Evolutionary conservation across 2,113 vertebrate species (phyloP), one percentile per base, ranked within the genome.

Genomic region (Channa maculata): DNA sequence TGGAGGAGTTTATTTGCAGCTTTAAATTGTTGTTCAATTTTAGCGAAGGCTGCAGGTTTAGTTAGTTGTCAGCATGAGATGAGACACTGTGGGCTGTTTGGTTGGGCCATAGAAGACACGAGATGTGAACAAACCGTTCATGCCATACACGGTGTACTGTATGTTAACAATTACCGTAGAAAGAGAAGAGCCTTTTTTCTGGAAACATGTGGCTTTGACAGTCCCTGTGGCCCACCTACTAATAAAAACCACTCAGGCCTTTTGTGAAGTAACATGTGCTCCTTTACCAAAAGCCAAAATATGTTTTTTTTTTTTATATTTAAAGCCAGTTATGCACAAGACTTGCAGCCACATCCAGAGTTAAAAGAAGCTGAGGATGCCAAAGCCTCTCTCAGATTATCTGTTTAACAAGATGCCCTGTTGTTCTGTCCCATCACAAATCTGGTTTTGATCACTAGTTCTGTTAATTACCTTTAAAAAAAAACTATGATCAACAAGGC

Each of bases 401-500:
- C 55, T 68, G 13, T 43, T 75, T 54, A 70, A 73, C 37, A 63
- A 5, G 24, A 70, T 75, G 12, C 50, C 63, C 71, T 50, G 38
- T 34, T 68, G 55, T 85, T 85, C 80, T 77, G 84, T 87, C 71
- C 75, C 37, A 51, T 33, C 51, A 34, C 6, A 8, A 64, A 79
- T 64, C 72, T 83, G 46, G 51, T 69, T 77, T 83, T 78, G 81
- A 87, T 89, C 48, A 69, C 38, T 84, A 84, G 84, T 85, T 89
- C 76, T 86, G 52, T 59, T 79, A 14, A 71, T 68, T 48, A 41
- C 48, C 45, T 75, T 14, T 36, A 14, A 60, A 65, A 24, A 24
- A 69, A 86, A 89, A 80, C 90, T 80, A 79, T 75, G 85, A 89
- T 89, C 76, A 85, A 72, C 36, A 33, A 50, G 63, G 55, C 71